Conservation (phyloP, 1,140 invertebrate species). For the Formica exsecta region DNA sequence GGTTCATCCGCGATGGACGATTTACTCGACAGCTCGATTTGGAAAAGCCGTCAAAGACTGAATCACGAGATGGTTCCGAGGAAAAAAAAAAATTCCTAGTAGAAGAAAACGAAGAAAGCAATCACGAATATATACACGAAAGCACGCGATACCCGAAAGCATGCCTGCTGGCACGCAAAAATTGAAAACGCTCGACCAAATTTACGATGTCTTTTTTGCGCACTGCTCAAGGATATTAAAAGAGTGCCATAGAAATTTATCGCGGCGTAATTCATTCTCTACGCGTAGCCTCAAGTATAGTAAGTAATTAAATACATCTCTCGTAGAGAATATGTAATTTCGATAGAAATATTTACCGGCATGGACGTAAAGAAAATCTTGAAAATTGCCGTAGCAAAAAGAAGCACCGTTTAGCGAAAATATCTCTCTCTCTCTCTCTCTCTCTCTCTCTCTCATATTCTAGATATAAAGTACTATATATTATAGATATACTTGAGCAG, state of each 20-base stretch:
- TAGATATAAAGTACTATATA: background rate
- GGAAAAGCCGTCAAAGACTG: conserved; percentile 55
- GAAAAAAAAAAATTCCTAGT: background rate
- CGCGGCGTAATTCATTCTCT: conserved; percentile 9
- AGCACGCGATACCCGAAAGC: conserved; percentile 18
- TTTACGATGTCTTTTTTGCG: conserved; percentile 8
- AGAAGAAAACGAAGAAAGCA: background rate
- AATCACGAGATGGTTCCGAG: background rate
- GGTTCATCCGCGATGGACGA: conserved; percentile 25
- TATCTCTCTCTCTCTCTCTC: background rate
- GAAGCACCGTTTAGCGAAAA: conserved; percentile 13
- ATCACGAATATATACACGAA: background rate
- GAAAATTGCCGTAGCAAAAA: background rate
- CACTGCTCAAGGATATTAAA: conserved; percentile 36
- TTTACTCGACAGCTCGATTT: conserved; percentile 50
- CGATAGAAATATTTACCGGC: conserved; percentile 33
- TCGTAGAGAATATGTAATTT: conserved; percentile 35
- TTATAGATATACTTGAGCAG: background rate
- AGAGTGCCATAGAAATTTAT: conserved; percentile 4
- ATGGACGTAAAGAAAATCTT: conserved; percentile 11
- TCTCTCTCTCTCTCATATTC: background rate
- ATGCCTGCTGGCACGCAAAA: conserved; percentile 7
- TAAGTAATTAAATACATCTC: conserved; percentile 33
- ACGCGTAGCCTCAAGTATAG: background rate
- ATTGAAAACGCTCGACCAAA: conserved; percentile 7